These are phyloP conservation scores for Morpho deidamia DNA, from an alignment of 2,888 invertebrate species.

Conservation along the genomic window DNA sequence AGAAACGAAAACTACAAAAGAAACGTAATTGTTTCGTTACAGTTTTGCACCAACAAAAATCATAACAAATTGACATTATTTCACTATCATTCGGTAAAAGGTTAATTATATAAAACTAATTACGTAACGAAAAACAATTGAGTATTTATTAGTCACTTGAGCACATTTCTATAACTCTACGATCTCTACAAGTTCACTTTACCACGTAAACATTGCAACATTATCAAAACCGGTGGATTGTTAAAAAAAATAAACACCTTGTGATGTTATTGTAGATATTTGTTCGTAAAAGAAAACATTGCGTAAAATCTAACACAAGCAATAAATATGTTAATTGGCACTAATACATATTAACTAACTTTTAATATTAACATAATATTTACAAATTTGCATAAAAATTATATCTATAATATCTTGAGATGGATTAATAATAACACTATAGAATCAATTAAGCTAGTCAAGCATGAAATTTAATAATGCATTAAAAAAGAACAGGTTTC, in stretches of 20 bases:
- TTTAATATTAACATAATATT: constrained; percentile 13
- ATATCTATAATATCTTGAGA: constrained; percentile 17
- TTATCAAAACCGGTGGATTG: background rate
- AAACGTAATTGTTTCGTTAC: too few species aligned
- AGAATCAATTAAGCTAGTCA: too few species aligned
- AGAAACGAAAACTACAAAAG: too few species aligned
- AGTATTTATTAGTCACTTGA: background rate
- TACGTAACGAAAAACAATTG: too few species aligned
- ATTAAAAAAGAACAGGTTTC: too few species aligned
- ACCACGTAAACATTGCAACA: too few species aligned
- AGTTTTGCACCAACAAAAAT: too few species aligned
- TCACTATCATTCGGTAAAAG: too few species aligned
- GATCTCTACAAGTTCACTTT: background rate
- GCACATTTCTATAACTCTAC: background rate
- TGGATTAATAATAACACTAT: background rate
- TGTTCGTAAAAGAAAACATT: background rate
- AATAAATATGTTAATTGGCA: constrained; percentile 26
- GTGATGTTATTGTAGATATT: background rate
- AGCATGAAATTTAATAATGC: too few species aligned
- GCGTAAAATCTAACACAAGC: constrained; percentile 8
- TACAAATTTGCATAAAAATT: constrained; percentile 16
- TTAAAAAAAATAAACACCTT: constrained; percentile 1
- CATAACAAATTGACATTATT: too few species aligned
- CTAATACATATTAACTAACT: constrained; percentile 11
- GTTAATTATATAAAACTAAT: too few species aligned